These are phyloP conservation scores for Microplitis mediator DNA, from an alignment of 1,140 invertebrate genomes.

Conservation along the genomic window DNA sequence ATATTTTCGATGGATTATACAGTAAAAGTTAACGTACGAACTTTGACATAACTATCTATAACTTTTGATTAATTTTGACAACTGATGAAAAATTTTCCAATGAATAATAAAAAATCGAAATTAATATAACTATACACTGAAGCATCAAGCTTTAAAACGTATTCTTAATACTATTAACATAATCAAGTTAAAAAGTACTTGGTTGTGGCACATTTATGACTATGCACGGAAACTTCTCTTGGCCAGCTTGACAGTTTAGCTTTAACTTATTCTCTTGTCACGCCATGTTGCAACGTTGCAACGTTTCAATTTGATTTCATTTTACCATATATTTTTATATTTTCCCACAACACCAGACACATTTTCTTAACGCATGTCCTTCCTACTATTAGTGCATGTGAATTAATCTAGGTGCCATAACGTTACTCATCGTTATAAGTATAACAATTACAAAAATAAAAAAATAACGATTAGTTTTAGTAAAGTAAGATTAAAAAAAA, in stretches of 20 bases:
- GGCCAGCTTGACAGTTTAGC: background rate
- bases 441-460: too few relatives aligned
- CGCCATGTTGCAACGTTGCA: slow-evolving; percentile 10
- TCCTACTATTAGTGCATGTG: too few relatives aligned
- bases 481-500: too few relatives aligned
- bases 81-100: background rate
- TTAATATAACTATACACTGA: background rate
- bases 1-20: background rate
- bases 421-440: too few relatives aligned
- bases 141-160: background rate
- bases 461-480: too few relatives aligned
- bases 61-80: background rate
- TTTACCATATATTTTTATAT: too few relatives aligned
- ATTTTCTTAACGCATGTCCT: too few relatives aligned
- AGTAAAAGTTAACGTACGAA: background rate
- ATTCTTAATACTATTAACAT: slow-evolving; percentile 45
- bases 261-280: slow-evolving; percentile 16
- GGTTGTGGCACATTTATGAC: slow-evolving; percentile 16
- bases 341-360: too few relatives aligned
- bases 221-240: background rate
- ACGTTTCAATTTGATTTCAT: too few relatives aligned
- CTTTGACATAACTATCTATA: background rate
- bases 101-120: background rate
- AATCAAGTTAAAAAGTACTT: slow-evolving; percentile 47
- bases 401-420: too few relatives aligned